Percentiles rank a stretch among this genome's conserved stretches.
phyloP scores from a whole-genome alignment of 2,797 vertebrate species.

The Macroramphosus scolopax region DNA sequence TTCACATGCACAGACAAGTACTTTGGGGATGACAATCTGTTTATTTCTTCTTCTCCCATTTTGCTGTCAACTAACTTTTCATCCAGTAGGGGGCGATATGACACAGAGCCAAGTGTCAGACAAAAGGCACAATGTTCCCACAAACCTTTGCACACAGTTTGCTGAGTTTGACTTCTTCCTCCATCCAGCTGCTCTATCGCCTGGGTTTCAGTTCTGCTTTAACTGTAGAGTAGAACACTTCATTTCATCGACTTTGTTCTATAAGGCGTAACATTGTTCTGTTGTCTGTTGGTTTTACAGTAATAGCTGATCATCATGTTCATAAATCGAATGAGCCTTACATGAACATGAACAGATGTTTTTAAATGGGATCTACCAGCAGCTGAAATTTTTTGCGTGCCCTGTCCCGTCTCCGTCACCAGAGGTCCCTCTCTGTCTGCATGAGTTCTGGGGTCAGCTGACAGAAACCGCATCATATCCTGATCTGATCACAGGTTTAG shows the following conservation, averaged over 20 bases:
- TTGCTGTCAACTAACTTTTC: background rate
- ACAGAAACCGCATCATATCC: slow-evolving; percentile 19
- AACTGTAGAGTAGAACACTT: background rate
- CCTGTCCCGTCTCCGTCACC: slow-evolving; percentile 43
- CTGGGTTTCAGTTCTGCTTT: background rate
- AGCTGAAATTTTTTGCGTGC: background rate
- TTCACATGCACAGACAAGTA: no score
- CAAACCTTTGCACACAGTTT: no score
- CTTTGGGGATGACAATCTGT: background rate
- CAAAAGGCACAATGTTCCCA: slow-evolving; percentile 7
- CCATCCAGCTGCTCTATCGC: background rate
- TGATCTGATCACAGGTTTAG: slow-evolving; percentile 20
- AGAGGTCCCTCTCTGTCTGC: slow-evolving; percentile 51
- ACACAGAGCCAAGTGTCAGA: background rate
- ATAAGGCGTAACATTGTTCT: no score
- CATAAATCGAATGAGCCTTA: no score
- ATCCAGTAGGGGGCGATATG: slow-evolving; percentile 30
- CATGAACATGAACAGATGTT: no score
- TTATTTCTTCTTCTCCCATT: no score
- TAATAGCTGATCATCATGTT: no score
- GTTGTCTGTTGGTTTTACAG: no score
- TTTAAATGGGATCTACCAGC: slow-evolving; percentile 38
- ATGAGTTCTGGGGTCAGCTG: slow-evolving; percentile 7
- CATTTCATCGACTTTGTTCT: background rate
- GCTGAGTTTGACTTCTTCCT: background rate